Base-by-base conservation (phyloP, 2,888 invertebrate genomes). In the Diogma glabrata region DNA sequence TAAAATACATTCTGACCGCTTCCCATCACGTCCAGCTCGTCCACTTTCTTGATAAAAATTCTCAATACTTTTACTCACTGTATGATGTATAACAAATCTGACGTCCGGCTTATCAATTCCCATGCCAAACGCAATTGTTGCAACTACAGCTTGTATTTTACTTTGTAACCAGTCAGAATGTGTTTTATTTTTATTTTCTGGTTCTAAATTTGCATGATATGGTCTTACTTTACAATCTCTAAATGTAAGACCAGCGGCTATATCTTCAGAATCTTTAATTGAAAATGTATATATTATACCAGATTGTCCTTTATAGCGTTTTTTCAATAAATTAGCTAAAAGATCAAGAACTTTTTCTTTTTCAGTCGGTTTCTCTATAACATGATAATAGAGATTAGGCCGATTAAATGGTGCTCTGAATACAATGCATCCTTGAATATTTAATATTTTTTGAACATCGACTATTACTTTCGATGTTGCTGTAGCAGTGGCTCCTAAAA, bases 41-140 rank as follows among this genome's bases (percentile, higher is more conserved):
- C 92, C 93, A 64, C 87, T 87, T 71, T 93, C 92, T 71, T 94
- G 94, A 64, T 93, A 94, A 64, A 90, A 87, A 63, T 87, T 90
- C 67, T 94, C 93, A 80, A 94, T 84, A 10, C 90, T 89, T 66
- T 84, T 86, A 47, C 85, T 84, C 20, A 85, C 70, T 47, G 81
- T 79, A 58, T 89, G 84, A 68, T 93, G 89, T 54, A 95, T 88
- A 1, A 95, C 91, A 73, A 91, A 94, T 52, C 91, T 76, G 0
- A 94, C 93, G 72, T 94, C 83, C 5, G 83, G 77, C 60, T 83
- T 82, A 61, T 83, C 48, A 58, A 95, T 94, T 0, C 94, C 94
- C 81, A 95, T 84, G 9, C 95, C 94, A 73, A 94, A 94, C 1
- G 94, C 94, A 54, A 93, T 83, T 1, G 95, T 95, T 0, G 94